Conservation (phyloP, 2,797 vertebrate genomes). For the Poeciliopsis gracilis region DNA sequence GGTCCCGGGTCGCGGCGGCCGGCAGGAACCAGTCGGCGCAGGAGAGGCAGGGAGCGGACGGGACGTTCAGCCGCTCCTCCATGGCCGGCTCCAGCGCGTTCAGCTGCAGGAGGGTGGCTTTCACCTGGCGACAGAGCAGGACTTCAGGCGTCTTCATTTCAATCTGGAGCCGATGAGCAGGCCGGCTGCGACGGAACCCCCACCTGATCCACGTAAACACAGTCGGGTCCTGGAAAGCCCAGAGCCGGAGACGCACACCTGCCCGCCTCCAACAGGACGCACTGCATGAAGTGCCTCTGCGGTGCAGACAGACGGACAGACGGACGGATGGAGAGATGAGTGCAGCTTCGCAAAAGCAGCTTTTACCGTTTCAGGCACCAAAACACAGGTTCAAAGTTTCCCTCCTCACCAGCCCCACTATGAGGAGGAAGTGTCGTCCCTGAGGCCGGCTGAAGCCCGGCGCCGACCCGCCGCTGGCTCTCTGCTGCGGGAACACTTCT, state of each 20-base stretch:
- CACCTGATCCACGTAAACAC: constrained; percentile 92
- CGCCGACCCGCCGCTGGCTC: constrained; percentile 47
- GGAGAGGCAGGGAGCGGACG: constrained; percentile 84
- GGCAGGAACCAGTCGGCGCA: constrained; percentile 93
- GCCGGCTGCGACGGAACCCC: neutral
- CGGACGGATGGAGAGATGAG: neutral
- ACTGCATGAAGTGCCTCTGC: constrained; percentile 93
- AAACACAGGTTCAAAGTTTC: neutral
- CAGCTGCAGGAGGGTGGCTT: constrained; percentile 90
- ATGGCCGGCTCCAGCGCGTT: constrained; percentile 84
- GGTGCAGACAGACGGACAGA: constrained; percentile 14
- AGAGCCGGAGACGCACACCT: constrained; percentile 87
- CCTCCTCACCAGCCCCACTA: constrained; percentile 91
- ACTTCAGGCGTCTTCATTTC: neutral
- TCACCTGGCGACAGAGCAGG: constrained; percentile 68
- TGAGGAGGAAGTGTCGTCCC: constrained; percentile 91
- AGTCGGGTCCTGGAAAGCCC: constrained; percentile 91
- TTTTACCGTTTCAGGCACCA: neutral
- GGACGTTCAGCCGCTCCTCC: constrained; percentile 83
- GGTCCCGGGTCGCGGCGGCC: constrained; percentile 76
- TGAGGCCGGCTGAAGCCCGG: constrained; percentile 69
- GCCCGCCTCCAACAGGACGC: constrained; percentile 91
- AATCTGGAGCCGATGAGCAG: neutral
- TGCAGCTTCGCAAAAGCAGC: neutral
- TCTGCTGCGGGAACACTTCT: constrained; percentile 90